Evolutionary conservation across 2,888 invertebrate species (phyloP).

Genomic region (Cephus pulcher): DNA sequence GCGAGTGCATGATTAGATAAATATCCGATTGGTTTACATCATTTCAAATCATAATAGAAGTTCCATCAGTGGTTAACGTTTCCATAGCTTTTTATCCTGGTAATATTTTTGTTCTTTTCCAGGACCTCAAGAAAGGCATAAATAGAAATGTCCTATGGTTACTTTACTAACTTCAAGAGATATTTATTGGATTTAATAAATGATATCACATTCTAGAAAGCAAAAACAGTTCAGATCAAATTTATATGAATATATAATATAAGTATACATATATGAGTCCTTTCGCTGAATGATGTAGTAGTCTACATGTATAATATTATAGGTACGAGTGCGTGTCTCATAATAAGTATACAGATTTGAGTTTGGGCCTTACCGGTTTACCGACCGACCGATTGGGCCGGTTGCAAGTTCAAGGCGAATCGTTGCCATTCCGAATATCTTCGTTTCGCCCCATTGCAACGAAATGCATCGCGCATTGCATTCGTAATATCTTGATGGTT

Average conservation of each 20-base stretch:
- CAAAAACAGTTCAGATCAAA: no score
- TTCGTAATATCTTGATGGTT: not conserved
- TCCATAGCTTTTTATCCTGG: no score
- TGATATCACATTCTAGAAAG: no score
- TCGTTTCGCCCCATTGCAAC: constrained; percentile 30
- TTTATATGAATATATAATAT: not conserved
- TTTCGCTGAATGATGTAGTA: not conserved
- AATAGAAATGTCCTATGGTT: no score
- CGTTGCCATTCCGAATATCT: constrained; percentile 50
- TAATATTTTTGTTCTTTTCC: no score
- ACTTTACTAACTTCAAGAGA: no score
- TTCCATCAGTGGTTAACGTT: no score
- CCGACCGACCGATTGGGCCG: constrained; percentile 5
- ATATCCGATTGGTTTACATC: no score
- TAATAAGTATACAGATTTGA: not conserved
- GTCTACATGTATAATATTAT: not conserved
- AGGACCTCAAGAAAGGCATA: no score
- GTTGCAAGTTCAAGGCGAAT: constrained; percentile 60
- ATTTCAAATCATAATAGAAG: no score
- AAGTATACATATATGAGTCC: not conserved
- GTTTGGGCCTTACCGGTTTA: not conserved
- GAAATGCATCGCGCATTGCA: not conserved
- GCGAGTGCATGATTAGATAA: no score
- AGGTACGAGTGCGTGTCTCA: not conserved
- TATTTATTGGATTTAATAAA: no score